phyloP scores from a whole-genome alignment of 2,113 vertebrate species.

The Emberiza fucata region DNA sequence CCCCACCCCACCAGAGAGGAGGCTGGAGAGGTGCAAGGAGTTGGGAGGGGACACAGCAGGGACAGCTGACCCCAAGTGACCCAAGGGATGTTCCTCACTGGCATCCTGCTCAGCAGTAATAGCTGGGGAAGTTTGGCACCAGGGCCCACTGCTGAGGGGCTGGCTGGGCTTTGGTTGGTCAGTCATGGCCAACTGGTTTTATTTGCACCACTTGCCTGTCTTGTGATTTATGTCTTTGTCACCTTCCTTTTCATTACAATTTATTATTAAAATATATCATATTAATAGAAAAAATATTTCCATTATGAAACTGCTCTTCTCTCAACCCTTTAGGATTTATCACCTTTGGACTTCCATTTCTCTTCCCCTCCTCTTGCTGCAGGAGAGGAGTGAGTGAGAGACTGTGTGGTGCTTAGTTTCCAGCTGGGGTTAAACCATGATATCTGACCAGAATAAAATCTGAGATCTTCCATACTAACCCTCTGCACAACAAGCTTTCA shows the following conservation, averaged over 20 bases:
- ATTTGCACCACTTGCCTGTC: neutral
- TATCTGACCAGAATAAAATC: neutral
- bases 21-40: neutral
- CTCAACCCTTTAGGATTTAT: neutral
- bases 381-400: too few relatives aligned
- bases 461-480: neutral
- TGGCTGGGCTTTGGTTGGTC: neutral
- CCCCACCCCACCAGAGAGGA: rapidly evolving
- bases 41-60: neutral
- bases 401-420: neutral
- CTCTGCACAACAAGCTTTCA: neutral
- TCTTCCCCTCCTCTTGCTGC: neutral
- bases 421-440: neutral
- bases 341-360: neutral
- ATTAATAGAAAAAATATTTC: neutral
- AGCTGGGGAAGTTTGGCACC: neutral
- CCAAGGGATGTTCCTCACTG: neutral
- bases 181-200: neutral
- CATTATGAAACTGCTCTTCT: neutral
- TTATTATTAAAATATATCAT: neutral
- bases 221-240: neutral
- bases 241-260: neutral
- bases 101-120: neutral
- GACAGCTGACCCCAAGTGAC: neutral
- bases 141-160: neutral